Base-by-base conservation (phyloP, 2,888 invertebrate species). In the Beris chalybata region DNA sequence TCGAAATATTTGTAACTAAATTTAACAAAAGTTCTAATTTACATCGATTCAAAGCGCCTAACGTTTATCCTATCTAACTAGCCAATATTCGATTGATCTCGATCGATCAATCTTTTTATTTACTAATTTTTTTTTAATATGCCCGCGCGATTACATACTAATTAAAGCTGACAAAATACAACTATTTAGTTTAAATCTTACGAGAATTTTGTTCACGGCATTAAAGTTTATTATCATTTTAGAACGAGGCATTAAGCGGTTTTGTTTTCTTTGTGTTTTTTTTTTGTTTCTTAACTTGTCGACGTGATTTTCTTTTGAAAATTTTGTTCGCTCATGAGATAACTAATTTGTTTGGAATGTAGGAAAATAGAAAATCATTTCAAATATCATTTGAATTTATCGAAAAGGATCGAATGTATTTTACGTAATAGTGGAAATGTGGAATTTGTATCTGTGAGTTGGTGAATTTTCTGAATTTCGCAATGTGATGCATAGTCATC, bases 401-500 rank as follows among this genome's bases (percentile, higher is more conserved):
- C 53, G 53, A 72, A 73, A 61, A 73, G 67, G 38, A 71, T 70
- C 29, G 73, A 73, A 68, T 70, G 66, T 48, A 73, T 69, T 70
- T 71, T 72, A 38, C 73, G 64, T 45, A 71, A 70, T 5, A 80
- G 71, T 1, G 80, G 79, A 68, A 80, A 80, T 4, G 73, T 69
- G 0, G 71, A 71, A 45, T 59, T 66, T 4, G 52, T 30, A 32
- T 50, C 56, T 43, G 66, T 56, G 5, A 52, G 30, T 50, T 43
- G 45, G 11, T 3, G 71, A 9, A 56, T 57, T 13, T 61, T 38
- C 45, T 68, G 71, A 5, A 70, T 69, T 31, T 71, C 70, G 55
- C 91, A 92, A 15, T 78, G 76, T 4, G 86, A 86, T 63, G 81
- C 82, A 76, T 85, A 87, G 78, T 95, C 94, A 76, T 95, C 95